Conservation (phyloP, 2,888 invertebrate species). For the Dynastes grantii region DNA sequence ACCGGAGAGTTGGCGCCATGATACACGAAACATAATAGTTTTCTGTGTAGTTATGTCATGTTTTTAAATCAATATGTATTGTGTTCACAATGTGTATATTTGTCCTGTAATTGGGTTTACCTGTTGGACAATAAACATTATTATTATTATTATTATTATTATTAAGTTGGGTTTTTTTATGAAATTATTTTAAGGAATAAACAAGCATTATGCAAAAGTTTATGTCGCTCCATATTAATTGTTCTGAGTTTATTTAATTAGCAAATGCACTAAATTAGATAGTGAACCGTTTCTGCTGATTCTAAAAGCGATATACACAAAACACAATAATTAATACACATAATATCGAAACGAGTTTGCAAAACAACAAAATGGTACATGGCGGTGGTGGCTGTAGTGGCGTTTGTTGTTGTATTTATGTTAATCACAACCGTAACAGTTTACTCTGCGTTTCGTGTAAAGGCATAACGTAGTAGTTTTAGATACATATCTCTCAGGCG, state of each 20-base stretch:
- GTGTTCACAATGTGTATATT: no score
- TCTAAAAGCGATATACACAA: not conserved
- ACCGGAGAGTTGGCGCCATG: no score
- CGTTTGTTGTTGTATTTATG: slow-evolving; percentile 40
- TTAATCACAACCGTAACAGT: slow-evolving; percentile 46
- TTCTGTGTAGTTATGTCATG: no score
- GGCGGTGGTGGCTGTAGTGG: not conserved
- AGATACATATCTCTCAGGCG: slow-evolving; percentile 45
- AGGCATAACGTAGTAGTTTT: slow-evolving; percentile 17
- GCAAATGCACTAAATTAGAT: not conserved
- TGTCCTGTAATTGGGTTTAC: no score
- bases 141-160: no score
- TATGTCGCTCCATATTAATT: not conserved
- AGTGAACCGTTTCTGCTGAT: not conserved
- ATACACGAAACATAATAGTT: no score
- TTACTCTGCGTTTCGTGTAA: slow-evolving; percentile 22
- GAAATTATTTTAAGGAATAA: no score
- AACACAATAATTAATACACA: not conserved
- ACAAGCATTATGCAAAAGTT: not conserved
- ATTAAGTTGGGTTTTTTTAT: no score
- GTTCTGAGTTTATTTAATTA: not conserved
- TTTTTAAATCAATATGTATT: no score
- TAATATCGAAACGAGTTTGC: not conserved
- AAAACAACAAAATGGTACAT: slow-evolving; percentile 17
- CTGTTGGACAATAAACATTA: no score